Evolutionary conservation across 1,140 invertebrate genomes (phyloP), one percentile per base, ranked within the genome.

Genomic region (Diploscapter pachys): DNA sequence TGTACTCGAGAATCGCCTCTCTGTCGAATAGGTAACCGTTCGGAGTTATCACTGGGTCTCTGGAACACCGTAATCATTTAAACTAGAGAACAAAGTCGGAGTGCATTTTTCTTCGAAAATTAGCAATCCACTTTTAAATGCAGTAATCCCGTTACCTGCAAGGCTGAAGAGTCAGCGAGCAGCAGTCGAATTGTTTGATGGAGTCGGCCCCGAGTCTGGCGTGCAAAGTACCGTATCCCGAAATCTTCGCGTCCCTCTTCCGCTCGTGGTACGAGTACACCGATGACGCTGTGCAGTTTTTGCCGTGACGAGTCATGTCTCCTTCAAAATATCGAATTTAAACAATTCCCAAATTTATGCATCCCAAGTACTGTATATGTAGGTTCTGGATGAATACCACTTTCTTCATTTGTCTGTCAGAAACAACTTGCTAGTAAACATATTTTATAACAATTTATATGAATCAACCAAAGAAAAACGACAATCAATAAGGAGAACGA

Each of bases 201-300:
- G 95, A 96, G 89, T 99, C 96, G 87, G 96, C 96, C 3, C 95
- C 94, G 62, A 98, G 89, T 81, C 96, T 88, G 83, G 86, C 80
- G 59, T 84, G 81, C 71, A 88, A 83, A 11, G 87, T 87, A 4
- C 89, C 89, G 84, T 89, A 90, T 90, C 91, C 72, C 70, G 80
- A 81, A 8, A 91, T 90, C 67, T 91, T 90, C 5, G 93, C 93
- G 85, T 99, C 97, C 84, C 95, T 97, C 85, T 95, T 92, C 85
- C 96, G 95, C 85, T 99, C 97, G 84, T 97, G 93, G 84, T 99
- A 99, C 0, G 95, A 96, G 85, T 99, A 99, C 54, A 98, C 95
- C 31, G 95, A 93, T 71, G 95, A 94, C 11, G 96, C 96, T 3
- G 97, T 99, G 83, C 94, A 95, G 88, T 99, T 99, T 86, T 93